Conservation (phyloP, 2,113 vertebrate species). For the Lathamus discolor region DNA sequence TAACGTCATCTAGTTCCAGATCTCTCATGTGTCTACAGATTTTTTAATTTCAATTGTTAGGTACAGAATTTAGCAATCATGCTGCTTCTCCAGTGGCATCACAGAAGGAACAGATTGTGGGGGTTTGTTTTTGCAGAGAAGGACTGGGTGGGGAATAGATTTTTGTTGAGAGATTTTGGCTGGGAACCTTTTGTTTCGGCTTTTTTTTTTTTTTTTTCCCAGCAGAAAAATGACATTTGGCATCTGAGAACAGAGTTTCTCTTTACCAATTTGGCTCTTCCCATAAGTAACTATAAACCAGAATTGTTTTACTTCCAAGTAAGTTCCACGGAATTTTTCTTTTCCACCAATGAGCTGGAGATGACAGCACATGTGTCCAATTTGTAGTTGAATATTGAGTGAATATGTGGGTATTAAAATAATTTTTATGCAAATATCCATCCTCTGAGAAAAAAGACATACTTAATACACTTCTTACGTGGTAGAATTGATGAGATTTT, state of each 20-base stretch:
- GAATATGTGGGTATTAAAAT: neutral
- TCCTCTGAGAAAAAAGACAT: neutral
- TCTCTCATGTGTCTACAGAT: neutral
- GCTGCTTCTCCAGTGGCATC: constrained; percentile 11
- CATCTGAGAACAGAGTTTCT: neutral
- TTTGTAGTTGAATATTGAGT: neutral
- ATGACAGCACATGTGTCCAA: neutral
- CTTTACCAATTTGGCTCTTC: neutral
- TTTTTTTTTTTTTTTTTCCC: neutral
- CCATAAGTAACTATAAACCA: neutral
- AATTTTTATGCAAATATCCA: neutral
- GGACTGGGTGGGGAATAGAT: neutral
- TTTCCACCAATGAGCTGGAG: neutral
- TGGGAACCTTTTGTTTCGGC: neutral
- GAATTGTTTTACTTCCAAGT: neutral
- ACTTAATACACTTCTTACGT: neutral
- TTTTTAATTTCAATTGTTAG: neutral
- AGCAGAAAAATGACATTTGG: neutral
- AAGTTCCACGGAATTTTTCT: neutral
- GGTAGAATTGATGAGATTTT: neutral
- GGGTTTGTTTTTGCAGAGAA: neutral
- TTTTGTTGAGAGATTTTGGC: constrained; percentile 6
- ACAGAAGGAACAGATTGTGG: neutral
- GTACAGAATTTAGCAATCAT: neutral
- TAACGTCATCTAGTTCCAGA: neutral